These are phyloP conservation scores for Dermatophagoides farinae DNA, from an alignment of 1,140 invertebrate genomes.

Conservation along the genomic window DNA sequence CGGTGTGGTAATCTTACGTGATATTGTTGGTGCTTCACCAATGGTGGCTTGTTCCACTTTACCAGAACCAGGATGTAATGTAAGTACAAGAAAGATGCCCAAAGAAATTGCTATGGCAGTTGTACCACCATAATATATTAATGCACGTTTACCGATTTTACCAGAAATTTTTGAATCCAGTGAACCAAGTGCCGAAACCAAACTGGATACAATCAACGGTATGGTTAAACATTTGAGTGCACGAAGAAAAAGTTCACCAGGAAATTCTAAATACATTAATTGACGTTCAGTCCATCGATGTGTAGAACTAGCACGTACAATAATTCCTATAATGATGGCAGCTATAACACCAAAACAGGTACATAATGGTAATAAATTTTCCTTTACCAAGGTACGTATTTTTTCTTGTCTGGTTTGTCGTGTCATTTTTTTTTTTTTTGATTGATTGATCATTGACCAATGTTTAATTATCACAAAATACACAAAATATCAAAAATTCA, in stretches of 20 bases:
- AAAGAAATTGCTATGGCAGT: conserved; percentile 68
- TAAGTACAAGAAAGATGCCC: conserved; percentile 61
- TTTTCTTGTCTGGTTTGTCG: not conserved
- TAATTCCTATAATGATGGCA: conserved; percentile 7
- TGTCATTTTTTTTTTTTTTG: too few relatives aligned
- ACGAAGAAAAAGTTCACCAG: conserved; percentile 58
- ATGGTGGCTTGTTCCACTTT: conserved; percentile 21
- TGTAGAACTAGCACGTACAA: not conserved
- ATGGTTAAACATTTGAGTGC: conserved; percentile 77
- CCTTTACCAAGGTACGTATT: not conserved
- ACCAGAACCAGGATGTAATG: conserved; percentile 53
- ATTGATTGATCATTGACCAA: too few relatives aligned
- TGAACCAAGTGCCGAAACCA: conserved; percentile 70
- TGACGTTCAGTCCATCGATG: conserved; percentile 26
- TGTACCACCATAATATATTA: conserved; percentile 73
- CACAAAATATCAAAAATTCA: too few relatives aligned
- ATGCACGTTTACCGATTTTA: conserved; percentile 46
- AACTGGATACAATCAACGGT: conserved; percentile 66
- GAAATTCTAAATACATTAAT: conserved; percentile 56
- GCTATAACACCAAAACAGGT: conserved; percentile 10
- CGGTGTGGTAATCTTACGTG: conserved; percentile 44
- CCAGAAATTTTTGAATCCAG: conserved; percentile 47
- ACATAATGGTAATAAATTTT: not conserved
- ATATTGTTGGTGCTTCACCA: conserved; percentile 26
- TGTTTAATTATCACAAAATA: too few relatives aligned